Conservation (phyloP, 2,113 vertebrate species). For the Malurus alboscapulatus region DNA sequence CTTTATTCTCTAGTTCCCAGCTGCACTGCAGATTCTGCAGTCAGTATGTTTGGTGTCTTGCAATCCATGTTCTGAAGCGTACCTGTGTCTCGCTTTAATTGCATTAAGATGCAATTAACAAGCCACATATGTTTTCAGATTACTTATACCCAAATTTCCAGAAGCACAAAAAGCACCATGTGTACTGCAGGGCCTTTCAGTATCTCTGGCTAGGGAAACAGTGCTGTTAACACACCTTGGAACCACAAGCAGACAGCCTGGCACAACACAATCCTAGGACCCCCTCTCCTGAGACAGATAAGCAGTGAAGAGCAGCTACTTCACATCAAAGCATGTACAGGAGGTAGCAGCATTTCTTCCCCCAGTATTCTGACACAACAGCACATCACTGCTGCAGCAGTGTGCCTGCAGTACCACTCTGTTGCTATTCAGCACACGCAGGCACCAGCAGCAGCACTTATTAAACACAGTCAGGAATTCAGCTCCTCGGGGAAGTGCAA, state of each 20-base stretch:
- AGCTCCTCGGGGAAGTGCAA: accelerated
- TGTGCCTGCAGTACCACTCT: accelerated
- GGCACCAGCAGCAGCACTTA: background rate
- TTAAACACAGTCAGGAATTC: accelerated
- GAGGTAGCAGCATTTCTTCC: background rate
- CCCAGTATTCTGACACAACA: background rate
- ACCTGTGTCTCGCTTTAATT: background rate
- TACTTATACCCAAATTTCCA: background rate
- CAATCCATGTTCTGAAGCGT: background rate
- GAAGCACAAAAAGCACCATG: background rate
- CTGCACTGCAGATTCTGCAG: background rate
- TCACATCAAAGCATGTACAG: background rate
- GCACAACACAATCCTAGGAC: accelerated
- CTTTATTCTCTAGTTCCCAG: background rate
- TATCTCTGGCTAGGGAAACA: background rate
- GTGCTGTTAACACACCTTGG: background rate
- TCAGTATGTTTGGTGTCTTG: background rate
- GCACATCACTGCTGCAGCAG: background rate
- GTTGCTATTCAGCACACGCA: accelerated
- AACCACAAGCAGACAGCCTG: background rate
- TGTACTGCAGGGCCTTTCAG: too few species aligned
- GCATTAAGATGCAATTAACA: background rate
- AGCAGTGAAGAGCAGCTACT: background rate
- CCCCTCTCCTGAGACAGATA: background rate
- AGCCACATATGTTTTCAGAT: background rate